Percentiles rank a stretch among this genome's conserved stretches.
phyloP scores from a whole-genome alignment of 2,888 invertebrate species.

The Rhagophthalmus giganteus region DNA sequence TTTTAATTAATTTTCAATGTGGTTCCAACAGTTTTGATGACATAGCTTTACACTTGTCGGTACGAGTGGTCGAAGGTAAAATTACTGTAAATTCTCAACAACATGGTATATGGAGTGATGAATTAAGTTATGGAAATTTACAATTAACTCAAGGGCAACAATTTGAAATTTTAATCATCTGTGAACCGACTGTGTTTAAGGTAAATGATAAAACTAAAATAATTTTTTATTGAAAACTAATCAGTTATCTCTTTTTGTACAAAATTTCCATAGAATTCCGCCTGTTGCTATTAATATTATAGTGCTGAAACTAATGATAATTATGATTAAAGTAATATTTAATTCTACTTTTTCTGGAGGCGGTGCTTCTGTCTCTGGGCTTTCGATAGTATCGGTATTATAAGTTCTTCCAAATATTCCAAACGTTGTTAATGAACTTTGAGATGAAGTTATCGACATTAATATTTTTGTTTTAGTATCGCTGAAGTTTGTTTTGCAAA shows the following conservation, averaged over 20 bases:
- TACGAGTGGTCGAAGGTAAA: background rate
- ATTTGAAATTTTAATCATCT: slow-evolving; percentile 18
- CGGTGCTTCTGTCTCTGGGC: background rate
- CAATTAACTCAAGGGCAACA: slow-evolving; percentile 4
- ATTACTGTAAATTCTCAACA: slow-evolving; percentile 9
- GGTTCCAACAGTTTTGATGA: slow-evolving; percentile 12
- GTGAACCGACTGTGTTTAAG: slow-evolving; percentile 20
- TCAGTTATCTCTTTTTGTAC: slow-evolving; percentile 11
- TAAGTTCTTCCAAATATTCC: slow-evolving; percentile 37
- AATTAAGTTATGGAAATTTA: slow-evolving; percentile 3
- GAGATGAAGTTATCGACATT: slow-evolving; percentile 29
- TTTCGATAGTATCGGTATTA: slow-evolving; percentile 3
- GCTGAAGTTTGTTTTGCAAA: slow-evolving; percentile 29
- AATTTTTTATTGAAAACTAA: background rate
- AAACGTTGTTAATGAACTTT: slow-evolving; percentile 33
- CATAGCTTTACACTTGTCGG: slow-evolving; percentile 8
- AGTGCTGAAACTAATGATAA: slow-evolving; percentile 16
- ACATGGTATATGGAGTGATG: slow-evolving; percentile 2
- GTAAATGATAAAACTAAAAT: slow-evolving; percentile 2
- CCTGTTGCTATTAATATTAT: slow-evolving; percentile 16
- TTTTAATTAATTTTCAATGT: slow-evolving; percentile 9
- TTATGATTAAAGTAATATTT: slow-evolving; percentile 12
- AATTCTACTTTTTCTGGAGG: slow-evolving; percentile 2
- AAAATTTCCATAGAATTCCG: slow-evolving; percentile 18
- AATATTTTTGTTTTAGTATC: slow-evolving; percentile 23